Evolutionary conservation across 2,113 vertebrate species (phyloP).

Genomic region (Ondatra zibethicus): DNA sequence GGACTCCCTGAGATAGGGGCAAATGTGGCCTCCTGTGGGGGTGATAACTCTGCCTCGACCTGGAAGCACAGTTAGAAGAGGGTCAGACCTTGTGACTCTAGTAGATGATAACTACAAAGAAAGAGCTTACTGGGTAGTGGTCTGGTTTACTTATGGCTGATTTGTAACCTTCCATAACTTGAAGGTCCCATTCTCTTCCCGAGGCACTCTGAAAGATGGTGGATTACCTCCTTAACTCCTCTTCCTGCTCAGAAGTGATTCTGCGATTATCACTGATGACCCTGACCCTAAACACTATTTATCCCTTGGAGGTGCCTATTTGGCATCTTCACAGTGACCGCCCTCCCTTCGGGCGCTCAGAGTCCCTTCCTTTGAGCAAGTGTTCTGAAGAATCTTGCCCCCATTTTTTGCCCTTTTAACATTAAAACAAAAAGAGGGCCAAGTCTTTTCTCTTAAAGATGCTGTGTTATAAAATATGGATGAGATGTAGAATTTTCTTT

Average conservation of each 20-base stretch:
- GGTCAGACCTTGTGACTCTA: not conserved
- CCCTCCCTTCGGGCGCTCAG: not conserved
- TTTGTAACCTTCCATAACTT: not conserved
- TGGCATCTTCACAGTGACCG: not conserved
- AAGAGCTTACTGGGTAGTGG: not conserved
- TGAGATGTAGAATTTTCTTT: not conserved
- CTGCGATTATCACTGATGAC: not conserved
- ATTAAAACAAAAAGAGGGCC: not conserved
- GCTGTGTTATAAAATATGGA: not conserved
- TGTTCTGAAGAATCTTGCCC: not conserved
- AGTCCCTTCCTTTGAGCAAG: not conserved
- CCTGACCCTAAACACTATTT: not conserved
- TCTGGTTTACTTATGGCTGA: not conserved
- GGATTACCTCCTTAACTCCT: not conserved
- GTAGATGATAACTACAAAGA: not conserved
- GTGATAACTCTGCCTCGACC: not conserved
- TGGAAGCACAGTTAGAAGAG: not conserved
- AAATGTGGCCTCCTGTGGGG: accelerated
- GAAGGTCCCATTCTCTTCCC: not conserved
- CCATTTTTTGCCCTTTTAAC: not conserved
- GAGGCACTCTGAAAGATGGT: not conserved
- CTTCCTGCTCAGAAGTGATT: not conserved
- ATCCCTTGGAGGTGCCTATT: not conserved
- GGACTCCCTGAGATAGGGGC: accelerated
- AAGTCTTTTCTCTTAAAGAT: not conserved